Percentiles rank a stretch among this genome's conserved stretches.
These are phyloP conservation scores for Fissipunctia ypsillon DNA, from an alignment of 2,888 invertebrate species.

Conservation along the genomic window DNA sequence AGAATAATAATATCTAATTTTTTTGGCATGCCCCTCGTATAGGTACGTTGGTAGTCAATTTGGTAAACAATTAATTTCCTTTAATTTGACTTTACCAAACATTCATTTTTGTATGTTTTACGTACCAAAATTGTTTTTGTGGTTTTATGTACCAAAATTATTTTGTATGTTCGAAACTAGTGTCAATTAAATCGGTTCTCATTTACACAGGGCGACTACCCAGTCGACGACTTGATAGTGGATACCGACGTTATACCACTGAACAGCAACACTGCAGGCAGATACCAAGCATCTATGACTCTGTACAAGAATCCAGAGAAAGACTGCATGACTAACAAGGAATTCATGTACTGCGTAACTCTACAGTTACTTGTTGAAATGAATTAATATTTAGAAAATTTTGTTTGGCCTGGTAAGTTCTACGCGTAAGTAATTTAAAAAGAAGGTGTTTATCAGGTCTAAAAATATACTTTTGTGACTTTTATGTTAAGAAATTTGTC, in stretches of 20 bases:
- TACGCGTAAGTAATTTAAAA: neutral
- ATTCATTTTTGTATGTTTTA: neutral
- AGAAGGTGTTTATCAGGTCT: neutral
- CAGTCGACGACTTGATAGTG: slow-evolving; percentile 70
- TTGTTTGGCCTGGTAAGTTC: neutral
- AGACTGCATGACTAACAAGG: slow-evolving; percentile 67
- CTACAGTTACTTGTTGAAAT: slow-evolving; percentile 77
- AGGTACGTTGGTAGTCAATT: neutral
- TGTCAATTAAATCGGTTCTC: neutral
- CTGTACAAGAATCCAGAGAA: slow-evolving; percentile 69
- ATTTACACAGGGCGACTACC: slow-evolving; percentile 72
- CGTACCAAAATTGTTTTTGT: too few species aligned
- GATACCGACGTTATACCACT: slow-evolving; percentile 74
- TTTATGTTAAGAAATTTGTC: neutral
- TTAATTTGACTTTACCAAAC: neutral
- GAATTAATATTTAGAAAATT: slow-evolving; percentile 9
- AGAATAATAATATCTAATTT: too few species aligned
- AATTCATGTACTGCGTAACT: slow-evolving; percentile 70
- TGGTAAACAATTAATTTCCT: too few species aligned
- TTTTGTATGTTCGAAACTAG: neutral
- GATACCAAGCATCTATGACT: slow-evolving; percentile 72
- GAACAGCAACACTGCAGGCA: slow-evolving; percentile 72
- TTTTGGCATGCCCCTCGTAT: too few species aligned
- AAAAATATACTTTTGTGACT: neutral
- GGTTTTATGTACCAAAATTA: too few species aligned